Evolutionary conservation across 2,797 vertebrate genomes (phyloP).

Genomic region (Falco cherrug): DNA sequence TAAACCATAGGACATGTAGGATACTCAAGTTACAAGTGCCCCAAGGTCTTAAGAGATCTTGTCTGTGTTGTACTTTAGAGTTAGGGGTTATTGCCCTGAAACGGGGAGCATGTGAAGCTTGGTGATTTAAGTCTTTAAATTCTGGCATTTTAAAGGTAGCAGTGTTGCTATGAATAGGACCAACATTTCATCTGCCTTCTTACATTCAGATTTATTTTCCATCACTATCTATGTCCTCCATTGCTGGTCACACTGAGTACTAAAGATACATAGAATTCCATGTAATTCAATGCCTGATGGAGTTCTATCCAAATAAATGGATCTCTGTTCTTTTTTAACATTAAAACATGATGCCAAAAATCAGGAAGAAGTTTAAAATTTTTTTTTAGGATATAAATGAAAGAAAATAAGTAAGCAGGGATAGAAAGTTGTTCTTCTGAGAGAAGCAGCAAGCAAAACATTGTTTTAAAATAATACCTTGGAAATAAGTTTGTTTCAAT

Average conservation of each 20-base stretch:
- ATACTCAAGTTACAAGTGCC: slow-evolving; percentile 57
- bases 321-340: background rate
- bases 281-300: background rate
- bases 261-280: background rate
- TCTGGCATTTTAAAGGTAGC: slow-evolving; percentile 9
- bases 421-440: background rate
- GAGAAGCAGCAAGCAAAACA: background rate
- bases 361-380: background rate
- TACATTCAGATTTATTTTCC: slow-evolving; percentile 3
- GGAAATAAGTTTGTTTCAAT: background rate
- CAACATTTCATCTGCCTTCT: background rate
- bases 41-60: slow-evolving; percentile 26
- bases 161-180: background rate
- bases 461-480: background rate
- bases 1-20: slow-evolving; percentile 26
- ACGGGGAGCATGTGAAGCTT: background rate
- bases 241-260: background rate
- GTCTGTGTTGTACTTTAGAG: background rate
- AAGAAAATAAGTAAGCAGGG: background rate
- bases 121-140: slow-evolving; percentile 17
- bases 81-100: slow-evolving; percentile 17
- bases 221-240: background rate
- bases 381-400: background rate
- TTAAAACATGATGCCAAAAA: background rate
- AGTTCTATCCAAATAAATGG: background rate